phyloP scores from a whole-genome alignment of 2,113 vertebrate species.

The Platichthys flesus region DNA sequence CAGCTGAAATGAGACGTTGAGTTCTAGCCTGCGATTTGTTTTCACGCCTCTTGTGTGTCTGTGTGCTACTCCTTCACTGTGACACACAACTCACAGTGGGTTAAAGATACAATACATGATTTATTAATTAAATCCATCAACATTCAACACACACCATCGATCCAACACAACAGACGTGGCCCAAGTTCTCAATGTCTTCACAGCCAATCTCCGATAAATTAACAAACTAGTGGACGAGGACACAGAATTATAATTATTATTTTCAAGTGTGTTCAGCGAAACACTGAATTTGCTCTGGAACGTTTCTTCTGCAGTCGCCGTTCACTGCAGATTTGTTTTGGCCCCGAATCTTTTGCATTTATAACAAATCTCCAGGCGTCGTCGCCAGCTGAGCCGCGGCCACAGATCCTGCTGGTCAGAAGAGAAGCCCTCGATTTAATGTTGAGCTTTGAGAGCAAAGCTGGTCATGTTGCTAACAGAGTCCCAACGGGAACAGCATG shows the following conservation, averaged over 20 bases:
- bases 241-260: neutral
- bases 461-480: slow-evolving; percentile 36
- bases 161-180: neutral
- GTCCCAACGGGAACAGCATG: slow-evolving; percentile 46
- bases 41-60: slow-evolving; percentile 34
- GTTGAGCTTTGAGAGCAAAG: slow-evolving; percentile 46
- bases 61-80: slow-evolving; percentile 29
- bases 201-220: neutral
- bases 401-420: slow-evolving; percentile 11
- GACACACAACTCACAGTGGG: slow-evolving; percentile 56
- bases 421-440: slow-evolving; percentile 19
- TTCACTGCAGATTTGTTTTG: neutral
- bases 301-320: neutral
- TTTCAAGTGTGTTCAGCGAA: neutral
- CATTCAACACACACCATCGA: neutral
- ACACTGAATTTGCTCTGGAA: neutral
- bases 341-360: neutral
- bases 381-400: neutral
- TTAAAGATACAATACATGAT: slow-evolving; percentile 56
- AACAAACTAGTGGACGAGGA: neutral
- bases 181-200: neutral
- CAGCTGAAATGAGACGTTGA: too few relatives aligned
- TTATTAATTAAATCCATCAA: slow-evolving; percentile 23
- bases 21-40: slow-evolving; percentile 21
- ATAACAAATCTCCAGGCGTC: neutral